Conservation (phyloP, 2,113 vertebrate genomes). For the Tragelaphus buxtoni region DNA sequence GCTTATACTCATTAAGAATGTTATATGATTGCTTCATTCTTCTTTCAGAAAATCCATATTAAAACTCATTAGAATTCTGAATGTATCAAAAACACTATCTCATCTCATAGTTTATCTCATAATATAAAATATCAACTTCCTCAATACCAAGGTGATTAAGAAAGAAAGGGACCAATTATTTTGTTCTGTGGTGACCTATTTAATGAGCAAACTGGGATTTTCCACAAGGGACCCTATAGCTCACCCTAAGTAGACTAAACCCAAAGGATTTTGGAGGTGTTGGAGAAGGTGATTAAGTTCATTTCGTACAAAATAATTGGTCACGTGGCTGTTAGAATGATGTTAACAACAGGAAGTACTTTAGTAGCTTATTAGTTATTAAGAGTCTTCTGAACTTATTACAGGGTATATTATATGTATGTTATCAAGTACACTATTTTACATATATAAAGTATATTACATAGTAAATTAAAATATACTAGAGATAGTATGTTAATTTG, state of each 20-base stretch:
- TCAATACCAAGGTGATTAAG: conserved; percentile 11
- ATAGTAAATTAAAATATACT: background rate
- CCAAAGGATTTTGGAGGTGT: no score
- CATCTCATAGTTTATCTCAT: background rate
- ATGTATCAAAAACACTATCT: background rate
- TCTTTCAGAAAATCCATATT: background rate
- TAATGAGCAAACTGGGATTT: conserved; percentile 28
- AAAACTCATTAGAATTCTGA: background rate
- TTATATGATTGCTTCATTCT: background rate
- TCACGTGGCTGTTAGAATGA: background rate
- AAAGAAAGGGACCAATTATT: conserved; percentile 49
- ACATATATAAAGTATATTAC: background rate
- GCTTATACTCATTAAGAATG: background rate
- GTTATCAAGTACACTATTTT: background rate
- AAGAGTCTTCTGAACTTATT: background rate
- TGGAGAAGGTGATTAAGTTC: background rate
- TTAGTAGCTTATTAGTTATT: background rate
- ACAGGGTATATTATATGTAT: background rate
- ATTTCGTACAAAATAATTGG: conserved; percentile 50
- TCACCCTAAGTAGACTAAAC: background rate
- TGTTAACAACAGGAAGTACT: background rate
- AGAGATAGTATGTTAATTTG: background rate
- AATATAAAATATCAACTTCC: background rate
- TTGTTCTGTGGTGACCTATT: background rate
- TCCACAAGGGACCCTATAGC: background rate